phyloP scores from a whole-genome alignment of 2,113 vertebrate species.

The Mystacornis crossleyi region DNA sequence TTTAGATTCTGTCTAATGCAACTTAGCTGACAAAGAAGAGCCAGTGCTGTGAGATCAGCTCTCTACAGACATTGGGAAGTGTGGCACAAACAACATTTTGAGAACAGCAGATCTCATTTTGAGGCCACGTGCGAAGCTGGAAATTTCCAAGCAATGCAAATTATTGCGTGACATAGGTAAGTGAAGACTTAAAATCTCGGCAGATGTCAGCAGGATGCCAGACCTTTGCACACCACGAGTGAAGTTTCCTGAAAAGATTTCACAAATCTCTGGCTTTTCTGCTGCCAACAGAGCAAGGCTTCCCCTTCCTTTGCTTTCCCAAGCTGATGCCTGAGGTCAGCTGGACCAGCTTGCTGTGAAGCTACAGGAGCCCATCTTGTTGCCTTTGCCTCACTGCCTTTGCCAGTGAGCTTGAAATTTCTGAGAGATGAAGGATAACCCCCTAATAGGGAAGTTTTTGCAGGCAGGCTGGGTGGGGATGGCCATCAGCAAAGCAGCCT shows the following conservation, averaged over 20 bases:
- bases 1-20: constrained; percentile 43
- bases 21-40: constrained; percentile 9
- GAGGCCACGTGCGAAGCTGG: neutral
- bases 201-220: neutral
- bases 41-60: neutral
- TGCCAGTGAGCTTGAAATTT: neutral
- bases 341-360: neutral
- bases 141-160: neutral
- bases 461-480: neutral
- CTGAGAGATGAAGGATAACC: neutral
- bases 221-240: neutral
- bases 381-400: neutral
- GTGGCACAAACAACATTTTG: neutral
- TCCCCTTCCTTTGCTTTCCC: neutral
- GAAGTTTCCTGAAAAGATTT: neutral
- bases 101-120: neutral
- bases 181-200: neutral
- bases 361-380: rapidly evolving
- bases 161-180: neutral
- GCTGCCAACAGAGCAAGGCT: neutral
- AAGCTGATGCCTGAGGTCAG: neutral
- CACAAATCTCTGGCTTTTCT: neutral
- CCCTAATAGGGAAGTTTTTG: neutral
- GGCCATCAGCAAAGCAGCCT: neutral
- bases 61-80: neutral